Conservation (phyloP, 2,888 invertebrate genomes). For the Sacculina carcini region DNA sequence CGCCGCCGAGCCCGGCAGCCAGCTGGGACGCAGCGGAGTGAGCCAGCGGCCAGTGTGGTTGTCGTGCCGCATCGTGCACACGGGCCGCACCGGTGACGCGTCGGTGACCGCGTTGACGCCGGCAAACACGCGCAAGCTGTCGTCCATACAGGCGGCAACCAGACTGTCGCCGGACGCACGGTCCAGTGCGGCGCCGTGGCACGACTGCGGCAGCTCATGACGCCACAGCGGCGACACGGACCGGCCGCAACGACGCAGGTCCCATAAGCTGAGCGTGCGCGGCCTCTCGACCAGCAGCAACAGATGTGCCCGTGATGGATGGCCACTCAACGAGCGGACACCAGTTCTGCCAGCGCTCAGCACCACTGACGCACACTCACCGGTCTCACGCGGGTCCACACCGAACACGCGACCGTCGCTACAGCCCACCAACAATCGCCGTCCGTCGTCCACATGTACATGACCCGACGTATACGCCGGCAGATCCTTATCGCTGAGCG, state of each 20-base stretch:
- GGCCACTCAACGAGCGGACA: neutral
- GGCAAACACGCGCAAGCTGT: neutral
- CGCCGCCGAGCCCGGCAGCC: constrained; percentile 23
- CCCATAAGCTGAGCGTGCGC: neutral
- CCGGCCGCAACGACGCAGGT: neutral
- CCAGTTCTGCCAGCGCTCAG: neutral
- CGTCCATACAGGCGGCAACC: neutral
- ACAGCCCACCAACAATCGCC: neutral
- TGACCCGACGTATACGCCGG: no score
- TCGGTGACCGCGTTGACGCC: neutral
- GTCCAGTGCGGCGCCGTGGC: neutral
- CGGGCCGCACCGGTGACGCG: neutral
- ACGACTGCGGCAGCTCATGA: neutral
- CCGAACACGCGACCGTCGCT: neutral
- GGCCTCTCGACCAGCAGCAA: neutral
- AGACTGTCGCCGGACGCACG: neutral
- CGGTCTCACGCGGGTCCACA: neutral
- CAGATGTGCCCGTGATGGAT: neutral
- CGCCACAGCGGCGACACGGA: neutral
- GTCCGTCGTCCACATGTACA: no score
- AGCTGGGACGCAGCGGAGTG: constrained; percentile 21
- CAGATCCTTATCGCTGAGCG: no score
- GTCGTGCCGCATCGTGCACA: constrained; percentile 18
- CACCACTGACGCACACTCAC: no score
- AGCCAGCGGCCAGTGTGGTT: constrained; percentile 24